Percentiles rank a stretch among this genome's conserved stretches.
These are phyloP conservation scores for Drosophila planitibia DNA, from an alignment of 2,888 invertebrate genomes.

Conservation along the genomic window DNA sequence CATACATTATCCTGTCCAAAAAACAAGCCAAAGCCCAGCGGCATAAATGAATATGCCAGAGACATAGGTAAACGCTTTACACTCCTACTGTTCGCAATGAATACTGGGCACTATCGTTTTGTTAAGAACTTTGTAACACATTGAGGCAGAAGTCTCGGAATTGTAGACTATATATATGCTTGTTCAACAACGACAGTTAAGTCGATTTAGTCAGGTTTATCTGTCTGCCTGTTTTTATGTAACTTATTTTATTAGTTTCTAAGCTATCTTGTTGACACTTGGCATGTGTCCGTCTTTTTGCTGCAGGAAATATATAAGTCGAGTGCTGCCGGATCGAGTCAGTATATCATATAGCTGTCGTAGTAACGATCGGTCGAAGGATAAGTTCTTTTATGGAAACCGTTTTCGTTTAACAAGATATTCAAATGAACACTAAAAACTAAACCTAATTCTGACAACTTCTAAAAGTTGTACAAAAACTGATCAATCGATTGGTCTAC, in stretches of 20 bases:
- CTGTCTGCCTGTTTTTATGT: not conserved
- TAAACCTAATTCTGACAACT: not conserved
- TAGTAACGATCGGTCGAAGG: not conserved
- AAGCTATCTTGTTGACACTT: no score
- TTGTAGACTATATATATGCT: not conserved
- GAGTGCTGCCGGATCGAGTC: not conserved
- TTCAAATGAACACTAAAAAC: no score
- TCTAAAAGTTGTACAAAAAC: not conserved
- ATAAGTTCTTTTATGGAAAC: not conserved
- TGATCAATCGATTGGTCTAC: not conserved
- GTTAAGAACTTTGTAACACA: not conserved
- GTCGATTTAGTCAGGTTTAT: not conserved
- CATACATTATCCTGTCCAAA: conserved; percentile 48
- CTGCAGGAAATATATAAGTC: not conserved
- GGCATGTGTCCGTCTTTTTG: not conserved
- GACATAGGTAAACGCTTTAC: conserved; percentile 44
- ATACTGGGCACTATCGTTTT: not conserved
- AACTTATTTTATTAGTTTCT: not conserved
- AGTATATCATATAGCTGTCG: not conserved
- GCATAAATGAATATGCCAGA: conserved; percentile 54
- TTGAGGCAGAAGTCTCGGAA: not conserved
- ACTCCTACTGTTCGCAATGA: not conserved
- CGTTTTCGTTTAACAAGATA: not conserved
- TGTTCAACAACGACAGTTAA: not conserved
- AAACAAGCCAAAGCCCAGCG: conserved; percentile 36